Conservation (phyloP, 2,113 vertebrate genomes). For the Rhadina sibilatrix region DNA sequence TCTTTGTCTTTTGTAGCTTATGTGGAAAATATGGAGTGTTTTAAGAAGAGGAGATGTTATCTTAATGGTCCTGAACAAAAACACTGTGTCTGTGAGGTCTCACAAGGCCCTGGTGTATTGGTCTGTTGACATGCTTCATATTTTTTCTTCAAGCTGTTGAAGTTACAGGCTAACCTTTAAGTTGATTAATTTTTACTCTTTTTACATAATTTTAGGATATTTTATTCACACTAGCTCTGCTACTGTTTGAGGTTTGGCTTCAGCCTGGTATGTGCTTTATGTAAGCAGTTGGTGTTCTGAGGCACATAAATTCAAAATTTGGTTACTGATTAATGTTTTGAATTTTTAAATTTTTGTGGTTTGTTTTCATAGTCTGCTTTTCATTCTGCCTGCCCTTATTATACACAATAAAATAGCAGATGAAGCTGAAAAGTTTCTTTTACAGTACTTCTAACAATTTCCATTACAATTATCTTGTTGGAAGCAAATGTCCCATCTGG, state of each 20-base stretch:
- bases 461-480: conserved; percentile 65
- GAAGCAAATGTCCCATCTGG: conserved; percentile 77
- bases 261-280: not conserved
- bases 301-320: not conserved
- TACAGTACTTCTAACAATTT: conserved; percentile 64
- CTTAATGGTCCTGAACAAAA: not conserved
- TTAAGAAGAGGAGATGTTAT: not conserved
- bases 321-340: not conserved
- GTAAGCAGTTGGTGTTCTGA: not conserved
- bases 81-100: not conserved
- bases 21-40: not conserved
- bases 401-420: conserved; percentile 56
- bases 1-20: not conserved
- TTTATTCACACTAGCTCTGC: not conserved
- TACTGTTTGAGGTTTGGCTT: not conserved
- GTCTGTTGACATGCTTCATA: not conserved
- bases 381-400: not conserved
- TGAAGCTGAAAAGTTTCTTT: conserved; percentile 70
- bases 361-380: not conserved
- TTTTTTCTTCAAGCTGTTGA: not conserved
- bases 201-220: not conserved
- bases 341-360: not conserved
- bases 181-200: not conserved
- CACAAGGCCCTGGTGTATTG: not conserved
- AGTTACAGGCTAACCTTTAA: not conserved